A percentile compares a stretch with the other conserved stretches of the same genome.
These are phyloP conservation scores for Platysteira castanea DNA, from an alignment of 2,113 vertebrate genomes.

Conservation along the genomic window DNA sequence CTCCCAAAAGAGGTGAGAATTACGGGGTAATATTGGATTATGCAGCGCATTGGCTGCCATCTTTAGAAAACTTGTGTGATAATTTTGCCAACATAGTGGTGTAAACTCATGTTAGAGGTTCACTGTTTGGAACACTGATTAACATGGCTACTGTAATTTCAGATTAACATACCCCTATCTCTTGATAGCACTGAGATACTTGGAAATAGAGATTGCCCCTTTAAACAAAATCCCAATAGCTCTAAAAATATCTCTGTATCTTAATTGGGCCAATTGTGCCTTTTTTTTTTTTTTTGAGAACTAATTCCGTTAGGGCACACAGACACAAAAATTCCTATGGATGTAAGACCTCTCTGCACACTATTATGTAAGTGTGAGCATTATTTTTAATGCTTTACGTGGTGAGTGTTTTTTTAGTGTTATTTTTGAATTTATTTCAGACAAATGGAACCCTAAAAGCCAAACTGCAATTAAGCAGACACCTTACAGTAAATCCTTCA, in stretches of 20 bases:
- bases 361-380: neutral
- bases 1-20: constrained; percentile 96
- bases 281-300: neutral
- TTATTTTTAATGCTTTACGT: neutral
- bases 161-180: neutral
- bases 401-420: neutral
- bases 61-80: neutral
- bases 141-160: neutral
- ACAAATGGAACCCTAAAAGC: neutral
- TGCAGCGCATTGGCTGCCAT: neutral
- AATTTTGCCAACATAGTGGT: neutral
- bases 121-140: neutral
- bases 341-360: neutral
- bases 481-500: neutral
- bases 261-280: neutral
- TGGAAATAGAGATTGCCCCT: neutral
- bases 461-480: neutral
- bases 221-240: neutral
- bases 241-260: neutral
- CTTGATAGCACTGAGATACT: neutral
- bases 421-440: neutral
- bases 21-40: neutral
- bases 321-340: neutral
- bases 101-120: neutral
- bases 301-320: neutral